Evolutionary conservation across 64 coral and sea anemone genomes (phyloP), one percentile per base, ranked within the genome.

Genomic region (Stylophora pistillata): DNA sequence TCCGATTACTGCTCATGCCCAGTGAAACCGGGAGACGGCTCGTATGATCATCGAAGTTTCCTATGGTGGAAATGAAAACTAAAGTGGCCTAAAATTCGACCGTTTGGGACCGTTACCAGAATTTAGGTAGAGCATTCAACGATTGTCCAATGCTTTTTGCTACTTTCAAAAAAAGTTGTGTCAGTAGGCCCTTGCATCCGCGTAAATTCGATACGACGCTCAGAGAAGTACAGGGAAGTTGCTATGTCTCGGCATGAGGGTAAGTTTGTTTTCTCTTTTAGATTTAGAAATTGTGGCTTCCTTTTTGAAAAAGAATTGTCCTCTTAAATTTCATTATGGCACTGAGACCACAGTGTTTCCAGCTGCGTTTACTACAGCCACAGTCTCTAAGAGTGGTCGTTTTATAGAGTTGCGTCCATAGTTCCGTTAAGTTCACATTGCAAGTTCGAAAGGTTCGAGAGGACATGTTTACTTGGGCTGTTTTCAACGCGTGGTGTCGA

Each of bases 201-300:
- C 63, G 78, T 72, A 32, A 93, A 76, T 57, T 76, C 41, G 58
- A 83, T 58, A 64, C 86, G 71, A 89, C 71, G 84, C 64, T 62
- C 32, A 31, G 34, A 64, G 79, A 56, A 81, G 73, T 88, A 74
- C 72, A 74, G 91, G 61, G 25, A 72, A 89, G 77, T 76, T 86
- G 81, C 91, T 73, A 93, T 93, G 91, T 93, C 91, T 83, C 91
- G 91, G 82, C 91, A 93, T 88, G 91, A 93, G 82, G 91, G 91
- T 93, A 93, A 66, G 72, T 60, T 52, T 68, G 86, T 58, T 76
- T 71, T 88, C 71, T 55, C 53, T 91, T 87, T 77, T 6, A 41
- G 7, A 69, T 29, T 82, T 75, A 23, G 26, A 58, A 57, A 47
- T 59, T 70, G 62, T 58, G 56, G 55, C 41, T 61, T 52, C 34